Conservation (phyloP, 2,888 invertebrate species). For the Norana najaformis region DNA sequence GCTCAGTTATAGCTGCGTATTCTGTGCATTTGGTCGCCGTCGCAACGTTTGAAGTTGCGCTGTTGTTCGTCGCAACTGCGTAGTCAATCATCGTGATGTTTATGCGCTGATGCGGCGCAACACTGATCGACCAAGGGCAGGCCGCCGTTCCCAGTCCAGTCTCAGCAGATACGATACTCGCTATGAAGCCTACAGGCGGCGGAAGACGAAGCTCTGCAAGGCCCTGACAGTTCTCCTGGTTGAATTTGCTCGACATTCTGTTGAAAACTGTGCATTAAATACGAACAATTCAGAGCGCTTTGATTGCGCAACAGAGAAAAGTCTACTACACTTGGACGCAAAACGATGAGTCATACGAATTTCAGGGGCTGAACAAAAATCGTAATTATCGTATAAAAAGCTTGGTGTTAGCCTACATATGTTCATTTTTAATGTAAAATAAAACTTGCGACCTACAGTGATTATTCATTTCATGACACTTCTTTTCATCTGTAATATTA, state of each 20-base stretch:
- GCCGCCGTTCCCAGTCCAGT: conserved; percentile 33
- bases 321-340: too few relatives aligned
- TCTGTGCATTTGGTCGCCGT: neutral
- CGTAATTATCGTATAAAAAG: too few relatives aligned
- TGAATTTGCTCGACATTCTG: neutral
- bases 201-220: neutral
- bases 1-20: neutral
- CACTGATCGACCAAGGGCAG: conserved; percentile 41
- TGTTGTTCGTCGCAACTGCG: conserved; percentile 24
- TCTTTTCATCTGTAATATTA: too few relatives aligned
- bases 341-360: too few relatives aligned
- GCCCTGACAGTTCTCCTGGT: neutral
- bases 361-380: too few relatives aligned
- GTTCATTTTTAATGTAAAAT: too few relatives aligned
- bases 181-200: conserved; percentile 28
- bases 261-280: neutral
- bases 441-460: too few relatives aligned
- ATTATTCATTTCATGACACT: too few relatives aligned
- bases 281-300: neutral
- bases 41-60: neutral
- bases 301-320: too few relatives aligned
- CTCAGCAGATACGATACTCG: conserved; percentile 32
- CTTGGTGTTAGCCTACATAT: too few relatives aligned
- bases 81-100: conserved; percentile 43
- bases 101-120: conserved; percentile 40